Conservation (phyloP, 1,140 invertebrate species). For the Amyelois transitella region DNA sequence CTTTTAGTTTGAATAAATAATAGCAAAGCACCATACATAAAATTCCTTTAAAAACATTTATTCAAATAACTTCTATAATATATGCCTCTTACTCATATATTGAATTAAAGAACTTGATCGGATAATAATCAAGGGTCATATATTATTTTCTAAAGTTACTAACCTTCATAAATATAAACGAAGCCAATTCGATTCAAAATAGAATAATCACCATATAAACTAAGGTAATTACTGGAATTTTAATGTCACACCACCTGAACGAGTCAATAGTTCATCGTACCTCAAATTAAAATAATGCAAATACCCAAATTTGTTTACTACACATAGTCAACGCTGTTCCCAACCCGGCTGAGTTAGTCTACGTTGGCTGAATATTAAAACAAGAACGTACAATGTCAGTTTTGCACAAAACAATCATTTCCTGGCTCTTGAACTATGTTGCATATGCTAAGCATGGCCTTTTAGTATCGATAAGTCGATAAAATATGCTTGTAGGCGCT, state of each 20-base stretch:
- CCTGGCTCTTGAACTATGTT: constrained; percentile 26
- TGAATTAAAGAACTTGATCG: too few species aligned
- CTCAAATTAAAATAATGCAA: constrained; percentile 18
- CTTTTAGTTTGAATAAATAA: too few species aligned
- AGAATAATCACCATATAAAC: not conserved
- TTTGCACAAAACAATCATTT: constrained; percentile 27
- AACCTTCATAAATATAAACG: not conserved
- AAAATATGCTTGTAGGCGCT: not conserved
- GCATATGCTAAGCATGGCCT: constrained; percentile 26
- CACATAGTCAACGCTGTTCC: constrained; percentile 26
- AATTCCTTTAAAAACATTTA: too few species aligned
- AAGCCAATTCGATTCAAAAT: not conserved
- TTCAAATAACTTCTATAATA: too few species aligned
- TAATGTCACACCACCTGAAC: not conserved
- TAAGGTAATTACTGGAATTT: not conserved
- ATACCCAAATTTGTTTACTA: constrained; percentile 30
- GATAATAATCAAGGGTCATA: too few species aligned
- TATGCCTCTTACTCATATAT: too few species aligned
- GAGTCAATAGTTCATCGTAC: constrained; percentile 2
- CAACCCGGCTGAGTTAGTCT: constrained; percentile 33
- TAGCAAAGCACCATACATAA: too few species aligned
- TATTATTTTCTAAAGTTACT: not conserved
- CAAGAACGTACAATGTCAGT: constrained; percentile 26
- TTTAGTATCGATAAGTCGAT: not conserved
- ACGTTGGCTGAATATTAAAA: constrained; percentile 27